Evolutionary conservation across 2,113 vertebrate species (phyloP).

Genomic region (Hipposideros armiger): DNA sequence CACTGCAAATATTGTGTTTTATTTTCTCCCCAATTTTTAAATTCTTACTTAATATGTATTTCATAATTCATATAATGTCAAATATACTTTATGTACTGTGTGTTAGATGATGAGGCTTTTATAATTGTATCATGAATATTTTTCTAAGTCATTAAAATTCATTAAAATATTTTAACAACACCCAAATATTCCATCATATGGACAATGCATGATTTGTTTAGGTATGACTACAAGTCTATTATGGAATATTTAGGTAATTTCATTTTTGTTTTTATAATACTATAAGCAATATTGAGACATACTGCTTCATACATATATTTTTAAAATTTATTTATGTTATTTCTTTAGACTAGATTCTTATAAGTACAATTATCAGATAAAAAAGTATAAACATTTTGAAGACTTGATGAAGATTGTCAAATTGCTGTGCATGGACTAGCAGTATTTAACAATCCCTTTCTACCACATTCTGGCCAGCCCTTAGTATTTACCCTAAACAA

Average conservation of each 20-base stretch:
- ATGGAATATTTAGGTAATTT: not conserved
- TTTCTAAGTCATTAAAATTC: conserved; percentile 59
- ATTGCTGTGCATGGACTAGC: not conserved
- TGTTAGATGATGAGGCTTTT: not conserved
- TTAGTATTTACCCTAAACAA: conserved; percentile 16
- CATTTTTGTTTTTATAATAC: conserved; percentile 6
- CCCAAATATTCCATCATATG: not conserved
- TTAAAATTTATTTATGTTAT: conserved; percentile 22
- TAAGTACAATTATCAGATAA: not conserved
- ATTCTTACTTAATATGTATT: not conserved
- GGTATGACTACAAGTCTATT: not conserved
- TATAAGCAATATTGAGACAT: not conserved
- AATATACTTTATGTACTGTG: not conserved
- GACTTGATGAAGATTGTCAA: not conserved
- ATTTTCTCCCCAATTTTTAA: not conserved
- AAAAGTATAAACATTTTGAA: not conserved
- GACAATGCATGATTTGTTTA: conserved; percentile 8
- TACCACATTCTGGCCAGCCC: not conserved
- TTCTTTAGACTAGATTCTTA: conserved; percentile 4
- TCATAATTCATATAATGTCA: not conserved
- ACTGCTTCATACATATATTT: not conserved
- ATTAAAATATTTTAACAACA: conserved; percentile 47
- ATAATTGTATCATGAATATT: not conserved
- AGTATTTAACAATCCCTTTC: not conserved
- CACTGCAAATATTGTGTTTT: conserved; percentile 1